Percentiles rank a stretch among this genome's conserved stretches.
These are phyloP conservation scores for Leptinotarsa lineolata DNA, from an alignment of 1,140 invertebrate species.

Conservation along the genomic window DNA sequence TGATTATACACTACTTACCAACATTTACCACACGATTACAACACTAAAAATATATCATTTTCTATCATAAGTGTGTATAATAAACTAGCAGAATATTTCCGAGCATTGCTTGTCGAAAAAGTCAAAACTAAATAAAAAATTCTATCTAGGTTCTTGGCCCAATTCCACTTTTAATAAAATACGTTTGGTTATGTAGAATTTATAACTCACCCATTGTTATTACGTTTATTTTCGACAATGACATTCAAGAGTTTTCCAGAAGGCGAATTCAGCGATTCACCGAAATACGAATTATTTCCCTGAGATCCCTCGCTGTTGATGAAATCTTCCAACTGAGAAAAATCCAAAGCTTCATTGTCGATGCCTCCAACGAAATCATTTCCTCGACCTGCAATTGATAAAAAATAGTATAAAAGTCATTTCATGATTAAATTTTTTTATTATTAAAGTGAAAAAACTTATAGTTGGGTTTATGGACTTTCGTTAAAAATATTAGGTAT, in stretches of 20 bases:
- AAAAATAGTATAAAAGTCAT: background rate
- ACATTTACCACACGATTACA: no score
- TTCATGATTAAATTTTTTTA: background rate
- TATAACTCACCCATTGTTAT: slow-evolving; percentile 35
- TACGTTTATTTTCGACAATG: slow-evolving; percentile 53
- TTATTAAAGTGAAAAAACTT: background rate
- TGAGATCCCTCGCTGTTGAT: slow-evolving; percentile 69
- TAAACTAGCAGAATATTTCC: no score
- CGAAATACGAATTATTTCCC: slow-evolving; percentile 48
- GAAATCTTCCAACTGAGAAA: slow-evolving; percentile 78
- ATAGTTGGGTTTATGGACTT: background rate
- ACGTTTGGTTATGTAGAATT: no score
- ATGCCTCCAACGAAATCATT: slow-evolving; percentile 77
- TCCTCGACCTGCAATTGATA: slow-evolving; percentile 59
- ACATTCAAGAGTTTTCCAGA: slow-evolving; percentile 53
- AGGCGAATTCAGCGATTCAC: slow-evolving; percentile 49
- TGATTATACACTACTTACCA: no score
- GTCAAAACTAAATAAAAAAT: slow-evolving; percentile 5
- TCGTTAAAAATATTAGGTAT: background rate
- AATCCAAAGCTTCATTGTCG: slow-evolving; percentile 79
- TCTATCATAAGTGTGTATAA: no score
- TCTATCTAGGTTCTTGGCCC: no score
- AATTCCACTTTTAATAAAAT: no score
- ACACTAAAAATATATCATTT: no score
- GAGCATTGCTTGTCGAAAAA: no score